Conservation (phyloP, 2,113 vertebrate genomes). For the Mustelus asterias region DNA sequence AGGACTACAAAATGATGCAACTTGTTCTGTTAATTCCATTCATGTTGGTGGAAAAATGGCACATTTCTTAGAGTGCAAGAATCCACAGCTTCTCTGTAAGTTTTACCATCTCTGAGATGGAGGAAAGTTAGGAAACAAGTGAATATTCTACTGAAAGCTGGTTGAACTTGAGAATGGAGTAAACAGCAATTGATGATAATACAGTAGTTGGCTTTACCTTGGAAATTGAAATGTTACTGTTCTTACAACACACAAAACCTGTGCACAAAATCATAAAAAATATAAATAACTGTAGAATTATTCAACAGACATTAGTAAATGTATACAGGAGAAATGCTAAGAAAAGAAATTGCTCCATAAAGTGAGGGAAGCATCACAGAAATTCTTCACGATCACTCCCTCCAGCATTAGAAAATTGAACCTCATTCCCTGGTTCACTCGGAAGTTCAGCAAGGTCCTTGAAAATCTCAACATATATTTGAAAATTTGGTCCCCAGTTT, state of each 20-base stretch:
- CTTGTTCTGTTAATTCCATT: not conserved
- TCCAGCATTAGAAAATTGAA: conserved; percentile 40
- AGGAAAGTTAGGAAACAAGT: not conserved
- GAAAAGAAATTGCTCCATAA: not conserved
- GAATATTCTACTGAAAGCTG: not conserved
- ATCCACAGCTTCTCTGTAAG: not conserved
- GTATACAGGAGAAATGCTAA: not conserved
- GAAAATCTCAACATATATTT: conserved; percentile 54
- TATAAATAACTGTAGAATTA: not conserved
- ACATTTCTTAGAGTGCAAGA: not conserved
- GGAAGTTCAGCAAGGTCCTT: conserved; percentile 55
- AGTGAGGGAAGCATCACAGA: conserved; percentile 43
- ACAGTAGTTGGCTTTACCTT: not conserved
- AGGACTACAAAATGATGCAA: not conserved
- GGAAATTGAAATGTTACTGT: not conserved
- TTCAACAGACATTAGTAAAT: not conserved
- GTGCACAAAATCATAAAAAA: not conserved
- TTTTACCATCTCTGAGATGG: not conserved
- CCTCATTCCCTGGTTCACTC: conserved; percentile 30
- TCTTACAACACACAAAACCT: not conserved
- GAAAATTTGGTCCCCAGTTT: conserved; percentile 48
- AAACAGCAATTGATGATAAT: not conserved
- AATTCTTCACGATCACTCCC: conserved; percentile 58
- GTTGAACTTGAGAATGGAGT: not conserved
- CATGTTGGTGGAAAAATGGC: not conserved